Base-by-base conservation (phyloP, 2,888 invertebrate species). In the Ypsolopha sequella region DNA sequence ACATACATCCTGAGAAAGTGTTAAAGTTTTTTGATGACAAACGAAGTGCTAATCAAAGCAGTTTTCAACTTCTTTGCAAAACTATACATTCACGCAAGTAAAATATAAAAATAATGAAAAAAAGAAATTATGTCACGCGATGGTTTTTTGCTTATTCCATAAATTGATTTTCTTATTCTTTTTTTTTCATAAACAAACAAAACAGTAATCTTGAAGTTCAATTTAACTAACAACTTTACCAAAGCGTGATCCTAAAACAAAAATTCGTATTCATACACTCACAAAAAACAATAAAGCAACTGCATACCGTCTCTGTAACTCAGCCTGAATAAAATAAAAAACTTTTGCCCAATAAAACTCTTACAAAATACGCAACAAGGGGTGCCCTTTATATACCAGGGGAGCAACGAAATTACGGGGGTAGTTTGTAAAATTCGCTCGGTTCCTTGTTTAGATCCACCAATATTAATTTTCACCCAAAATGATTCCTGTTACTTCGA, bases 381-480 rank as follows among this genome's bases (percentile, higher is more conserved):
- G 68, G 70, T 64, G 65, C 72, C 61, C 66, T 70, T 66, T 74
- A 71, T 75, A 71, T 43, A 50, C n/a, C 41, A 43, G 11, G 71
- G 69, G 63, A 63, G 70, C 68, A 61, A 68, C 66, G 64, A 74
- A 74, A 76, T 76, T 76, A 79, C 74, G 66, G 69, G 79, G 81
- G 82, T 78, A 80, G 81, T 78, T 80, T 79, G 74, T 80, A 71
- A 82, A 85, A 81, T 82, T 86, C 71, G 81, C 82, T 13, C 78
- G 80, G 70, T 72, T 73, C 68, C 66, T 68, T 65, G 6, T 8
- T 38, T 11, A 41, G 8, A 41, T 11, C 24, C 35, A 10, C 24
- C 13, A 6, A 47, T 10, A 7, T 7, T 13, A 13, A 34, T 38
- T 48, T 14, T 10, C 10, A 8, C 48, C 14, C 10, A 35, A 46